Conservation (phyloP, 2,888 invertebrate species). For the Carabus problematicus region DNA sequence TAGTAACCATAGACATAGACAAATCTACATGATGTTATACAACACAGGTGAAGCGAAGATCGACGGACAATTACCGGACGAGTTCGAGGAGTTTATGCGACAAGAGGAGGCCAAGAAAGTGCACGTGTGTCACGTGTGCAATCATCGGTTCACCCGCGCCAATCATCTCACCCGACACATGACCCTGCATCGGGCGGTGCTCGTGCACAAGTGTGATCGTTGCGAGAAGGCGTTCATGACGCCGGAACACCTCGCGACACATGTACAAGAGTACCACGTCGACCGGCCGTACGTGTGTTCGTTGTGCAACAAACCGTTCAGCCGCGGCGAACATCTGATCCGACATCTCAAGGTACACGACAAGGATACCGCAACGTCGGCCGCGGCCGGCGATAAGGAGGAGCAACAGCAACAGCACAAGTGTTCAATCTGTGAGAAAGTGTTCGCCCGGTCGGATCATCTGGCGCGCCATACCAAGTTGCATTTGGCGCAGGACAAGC, state of each 20-base stretch:
- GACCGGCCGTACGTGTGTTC: constrained; percentile 59
- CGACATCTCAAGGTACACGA: constrained; percentile 58
- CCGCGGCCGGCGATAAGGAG: constrained; percentile 49
- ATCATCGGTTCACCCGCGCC: constrained; percentile 54
- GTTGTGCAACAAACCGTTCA: constrained; percentile 57
- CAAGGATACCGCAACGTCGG: constrained; percentile 49
- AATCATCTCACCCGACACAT: constrained; percentile 59
- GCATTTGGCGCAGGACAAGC: constrained; percentile 62
- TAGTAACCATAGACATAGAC: neutral
- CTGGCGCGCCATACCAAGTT: constrained; percentile 70
- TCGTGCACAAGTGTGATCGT: constrained; percentile 57
- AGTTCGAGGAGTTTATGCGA: constrained; percentile 45
- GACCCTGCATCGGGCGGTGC: constrained; percentile 56
- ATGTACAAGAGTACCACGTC: constrained; percentile 57
- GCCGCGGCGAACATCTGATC: constrained; percentile 59
- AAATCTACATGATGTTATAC: neutral
- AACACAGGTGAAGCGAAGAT: constrained; percentile 18
- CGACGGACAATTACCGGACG: constrained; percentile 34
- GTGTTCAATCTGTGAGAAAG: constrained; percentile 58
- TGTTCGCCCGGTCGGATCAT: constrained; percentile 63
- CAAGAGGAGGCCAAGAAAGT: constrained; percentile 49
- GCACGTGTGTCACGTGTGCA: constrained; percentile 58
- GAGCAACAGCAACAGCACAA: constrained; percentile 51
- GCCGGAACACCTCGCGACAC: constrained; percentile 55
- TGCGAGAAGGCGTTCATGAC: constrained; percentile 58